A percentile compares a stretch with the other conserved stretches of the same genome.
phyloP scores from a whole-genome alignment of 64 coral and sea anemone genomes.

The Porites lutea region DNA sequence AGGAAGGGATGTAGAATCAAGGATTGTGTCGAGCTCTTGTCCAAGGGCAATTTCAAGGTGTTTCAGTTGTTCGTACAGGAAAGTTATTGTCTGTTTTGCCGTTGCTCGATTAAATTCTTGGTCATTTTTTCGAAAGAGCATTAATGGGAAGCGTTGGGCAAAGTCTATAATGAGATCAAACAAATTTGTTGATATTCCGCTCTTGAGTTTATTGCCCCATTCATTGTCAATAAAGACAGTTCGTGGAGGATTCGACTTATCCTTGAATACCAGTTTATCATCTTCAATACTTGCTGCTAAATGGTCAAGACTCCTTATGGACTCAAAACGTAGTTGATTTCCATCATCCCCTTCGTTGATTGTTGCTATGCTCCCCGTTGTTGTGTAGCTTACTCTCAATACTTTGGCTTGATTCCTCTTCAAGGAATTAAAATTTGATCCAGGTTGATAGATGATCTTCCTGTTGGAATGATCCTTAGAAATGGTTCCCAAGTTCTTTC shows the following conservation, averaged over 20 bases:
- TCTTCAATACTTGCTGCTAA: conserved; percentile 9
- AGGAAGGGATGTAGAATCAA: neutral
- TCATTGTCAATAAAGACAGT: conserved; percentile 17
- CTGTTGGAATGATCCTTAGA: neutral
- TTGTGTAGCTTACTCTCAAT: conserved; percentile 1
- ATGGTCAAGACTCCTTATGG: neutral
- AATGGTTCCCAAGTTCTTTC: conserved; percentile 2
- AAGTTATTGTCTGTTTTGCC: neutral
- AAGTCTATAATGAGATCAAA: neutral
- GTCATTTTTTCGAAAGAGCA: conserved; percentile 17
- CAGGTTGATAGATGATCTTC: neutral
- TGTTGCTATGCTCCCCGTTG: conserved; percentile 24
- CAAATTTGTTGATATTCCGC: neutral
- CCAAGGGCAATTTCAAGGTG: neutral
- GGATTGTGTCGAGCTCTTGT: neutral
- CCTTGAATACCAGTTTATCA: conserved; percentile 28
- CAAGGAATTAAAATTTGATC: conserved; percentile 3
- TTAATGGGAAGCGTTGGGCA: neutral
- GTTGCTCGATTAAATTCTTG: neutral
- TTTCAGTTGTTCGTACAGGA: neutral
- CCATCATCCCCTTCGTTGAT: conserved; percentile 22
- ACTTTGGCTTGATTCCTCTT: conserved; percentile 11
- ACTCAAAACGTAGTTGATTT: conserved; percentile 12
- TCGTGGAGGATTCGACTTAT: neutral
- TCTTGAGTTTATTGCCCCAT: conserved; percentile 15